phyloP scores from a whole-genome alignment of 1,140 invertebrate species.

The Carcinoscorpius rotundicauda region DNA sequence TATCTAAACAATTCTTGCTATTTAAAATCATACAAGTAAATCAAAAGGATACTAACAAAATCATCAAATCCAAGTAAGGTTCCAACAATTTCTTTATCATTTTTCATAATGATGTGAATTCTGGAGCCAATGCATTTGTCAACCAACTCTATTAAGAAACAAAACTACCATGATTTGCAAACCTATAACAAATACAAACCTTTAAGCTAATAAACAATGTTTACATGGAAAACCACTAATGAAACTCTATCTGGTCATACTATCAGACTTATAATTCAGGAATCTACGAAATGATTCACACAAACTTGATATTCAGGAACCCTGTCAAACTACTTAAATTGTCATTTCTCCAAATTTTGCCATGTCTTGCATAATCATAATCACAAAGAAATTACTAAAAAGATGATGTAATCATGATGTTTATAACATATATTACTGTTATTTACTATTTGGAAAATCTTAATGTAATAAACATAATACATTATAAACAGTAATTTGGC shows the following conservation, averaged over 20 bases:
- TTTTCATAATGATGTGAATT: slow-evolving; percentile 99
- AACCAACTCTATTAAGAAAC: slow-evolving; percentile 65
- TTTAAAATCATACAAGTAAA: too few species aligned
- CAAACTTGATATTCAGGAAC: too few species aligned
- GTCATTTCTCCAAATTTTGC: too few species aligned
- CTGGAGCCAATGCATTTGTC: slow-evolving; percentile 99
- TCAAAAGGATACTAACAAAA: slow-evolving; percentile 59
- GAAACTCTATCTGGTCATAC: slow-evolving; percentile 5
- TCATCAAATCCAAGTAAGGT: slow-evolving; percentile 96
- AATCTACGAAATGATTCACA: not conserved
- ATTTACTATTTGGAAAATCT: too few species aligned
- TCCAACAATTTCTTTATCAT: slow-evolving; percentile 98
- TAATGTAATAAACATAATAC: too few species aligned
- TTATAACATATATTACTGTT: too few species aligned
- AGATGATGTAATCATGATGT: too few species aligned
- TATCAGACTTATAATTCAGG: slow-evolving; percentile 25
- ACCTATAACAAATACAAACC: not conserved
- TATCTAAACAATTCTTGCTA: too few species aligned
- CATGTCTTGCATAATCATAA: too few species aligned
- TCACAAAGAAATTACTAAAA: too few species aligned
- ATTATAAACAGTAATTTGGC: too few species aligned
- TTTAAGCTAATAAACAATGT: not conserved
- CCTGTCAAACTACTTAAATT: too few species aligned
- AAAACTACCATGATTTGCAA: slow-evolving; percentile 15
- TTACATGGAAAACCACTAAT: slow-evolving; percentile 1